Evolutionary conservation across 2,797 vertebrate genomes (phyloP), one percentile per base, ranked within the genome.

Genomic region (Notoglanidium macrostoma): DNA sequence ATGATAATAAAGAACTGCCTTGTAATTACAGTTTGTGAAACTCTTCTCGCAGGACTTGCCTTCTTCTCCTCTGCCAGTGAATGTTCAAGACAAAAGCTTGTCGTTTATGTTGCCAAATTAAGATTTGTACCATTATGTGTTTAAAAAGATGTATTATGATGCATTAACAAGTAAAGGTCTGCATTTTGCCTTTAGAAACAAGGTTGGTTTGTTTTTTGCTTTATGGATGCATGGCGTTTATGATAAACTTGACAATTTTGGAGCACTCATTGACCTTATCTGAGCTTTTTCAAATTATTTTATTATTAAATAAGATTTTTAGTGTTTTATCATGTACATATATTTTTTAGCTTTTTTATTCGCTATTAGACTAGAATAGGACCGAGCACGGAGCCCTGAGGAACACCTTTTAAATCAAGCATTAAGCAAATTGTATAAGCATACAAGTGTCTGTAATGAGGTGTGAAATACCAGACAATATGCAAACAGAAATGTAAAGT

Each of bases 11-110:
- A 21, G 44, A 78, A 35, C 9, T 46, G 9, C 68, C 15, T 49
- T 76, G 59, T 59, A 19, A 73, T 81, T 59, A 55, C 70, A 67
- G 72, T 59, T 35, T 59, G 40, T 57, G 67, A 73, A 87, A 61
- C n/a, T 59, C 23, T 72, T 10, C 21, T 63, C 3, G 21, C 10
- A 70, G 63, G 51, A 74, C 12, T 73, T n/a, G 32, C 23, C n/a
- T 5, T 0, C 46, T 32, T 54, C 8, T 67, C 11, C 63, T 79
- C 65, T n/a, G 63, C n/a, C 1, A 40, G n/a, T 54, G 7, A 54
- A 76, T 9, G 14, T 29, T 2, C 29, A 54, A 54, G 76, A 35
- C 0, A 54, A 78, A 78, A 46, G 65, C 67, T 70, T n/a, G 32
- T 29, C 5, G 2, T 74, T 61, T 61, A 21, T 63, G 63, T 26